Percentiles rank a stretch among this genome's conserved stretches.
phyloP scores from a whole-genome alignment of 2,113 vertebrate genomes.

The Zapus hudsonius region DNA sequence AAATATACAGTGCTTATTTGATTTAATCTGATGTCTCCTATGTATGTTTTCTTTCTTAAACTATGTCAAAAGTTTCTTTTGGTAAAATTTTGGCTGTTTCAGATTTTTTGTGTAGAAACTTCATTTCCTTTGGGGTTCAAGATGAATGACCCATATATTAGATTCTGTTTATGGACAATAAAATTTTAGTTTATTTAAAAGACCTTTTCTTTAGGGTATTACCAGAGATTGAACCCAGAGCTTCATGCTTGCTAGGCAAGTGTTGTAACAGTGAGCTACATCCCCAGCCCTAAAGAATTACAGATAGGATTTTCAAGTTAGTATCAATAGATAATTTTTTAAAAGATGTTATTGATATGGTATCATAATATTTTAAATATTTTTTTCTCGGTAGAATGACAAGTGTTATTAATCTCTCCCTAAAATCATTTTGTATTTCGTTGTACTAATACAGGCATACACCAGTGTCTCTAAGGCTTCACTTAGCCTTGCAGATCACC shows the following conservation, averaged over 20 bases:
- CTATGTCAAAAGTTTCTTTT: background rate
- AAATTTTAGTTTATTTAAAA: background rate
- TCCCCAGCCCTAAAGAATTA: constrained; percentile 2
- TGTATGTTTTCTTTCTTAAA: background rate
- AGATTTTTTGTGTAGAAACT: background rate
- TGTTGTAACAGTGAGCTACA: background rate
- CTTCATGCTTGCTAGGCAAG: background rate
- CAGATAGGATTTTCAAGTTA: constrained; percentile 40
- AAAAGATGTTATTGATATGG: background rate
- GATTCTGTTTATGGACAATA: constrained; percentile 20
- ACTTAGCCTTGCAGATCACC: constrained; percentile 94
- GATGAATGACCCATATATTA: background rate
- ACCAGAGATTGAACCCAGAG: background rate
- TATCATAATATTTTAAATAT: background rate
- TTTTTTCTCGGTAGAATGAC: background rate
- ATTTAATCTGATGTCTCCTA: background rate
- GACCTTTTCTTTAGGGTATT: background rate
- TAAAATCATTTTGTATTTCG: constrained; percentile 43
- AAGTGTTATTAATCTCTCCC: background rate
- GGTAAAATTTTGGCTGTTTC: background rate
- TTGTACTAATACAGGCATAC: constrained; percentile 89
- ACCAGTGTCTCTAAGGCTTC: constrained; percentile 99
- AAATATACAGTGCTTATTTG: background rate
- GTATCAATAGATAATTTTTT: background rate
- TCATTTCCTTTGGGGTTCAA: background rate